A percentile compares a stretch with the other conserved stretches of the same genome.
These are phyloP conservation scores for Prunella strophiata DNA, from an alignment of 2,797 vertebrate genomes.

Conservation along the genomic window DNA sequence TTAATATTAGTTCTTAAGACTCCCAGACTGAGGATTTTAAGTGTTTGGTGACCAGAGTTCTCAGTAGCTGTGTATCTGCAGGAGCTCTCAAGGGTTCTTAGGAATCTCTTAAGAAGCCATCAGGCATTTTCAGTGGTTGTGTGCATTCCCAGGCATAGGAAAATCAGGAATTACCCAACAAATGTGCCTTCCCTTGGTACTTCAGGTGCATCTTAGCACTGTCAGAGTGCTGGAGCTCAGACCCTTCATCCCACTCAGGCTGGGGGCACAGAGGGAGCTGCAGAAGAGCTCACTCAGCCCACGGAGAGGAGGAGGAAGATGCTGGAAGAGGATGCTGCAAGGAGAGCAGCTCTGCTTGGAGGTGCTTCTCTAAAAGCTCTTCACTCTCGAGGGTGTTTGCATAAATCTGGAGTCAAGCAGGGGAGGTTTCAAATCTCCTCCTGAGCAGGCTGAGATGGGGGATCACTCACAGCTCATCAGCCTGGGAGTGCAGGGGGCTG, in stretches of 20 bases:
- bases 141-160: not conserved
- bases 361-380: not conserved
- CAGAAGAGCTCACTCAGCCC: not conserved
- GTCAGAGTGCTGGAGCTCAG: not conserved
- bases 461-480: not conserved
- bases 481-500: not conserved
- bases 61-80: not conserved
- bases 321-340: not conserved
- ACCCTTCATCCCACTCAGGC: not conserved
- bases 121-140: not conserved
- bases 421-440: not conserved
- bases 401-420: not conserved
- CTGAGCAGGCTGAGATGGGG: not conserved
- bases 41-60: not conserved
- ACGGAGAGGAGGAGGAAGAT: not conserved
- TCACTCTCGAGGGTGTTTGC: not conserved
- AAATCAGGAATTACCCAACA: not conserved
- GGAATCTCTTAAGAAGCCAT: not conserved
- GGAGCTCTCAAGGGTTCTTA: not conserved
- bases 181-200: rapidly evolving
- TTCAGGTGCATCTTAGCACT: not conserved
- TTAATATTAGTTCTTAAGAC: not conserved
- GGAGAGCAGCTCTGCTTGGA: not conserved
- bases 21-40: not conserved
- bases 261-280: not conserved